Evolutionary conservation across 2,888 invertebrate species (phyloP).

Genomic region (Chouioia cunea): DNA sequence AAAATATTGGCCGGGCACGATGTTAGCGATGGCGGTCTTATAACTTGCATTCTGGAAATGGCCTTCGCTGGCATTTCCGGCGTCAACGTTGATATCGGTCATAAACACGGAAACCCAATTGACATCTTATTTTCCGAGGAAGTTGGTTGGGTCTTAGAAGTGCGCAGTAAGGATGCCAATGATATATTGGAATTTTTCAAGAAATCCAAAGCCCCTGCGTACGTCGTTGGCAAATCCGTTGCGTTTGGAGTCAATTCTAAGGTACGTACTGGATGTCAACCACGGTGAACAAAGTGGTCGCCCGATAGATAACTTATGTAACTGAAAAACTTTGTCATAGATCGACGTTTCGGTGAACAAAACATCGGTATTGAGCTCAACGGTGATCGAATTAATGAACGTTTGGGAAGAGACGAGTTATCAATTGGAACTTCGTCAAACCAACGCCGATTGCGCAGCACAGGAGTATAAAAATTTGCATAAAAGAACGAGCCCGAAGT

Average conservation of each 20-base stretch:
- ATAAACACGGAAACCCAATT: constrained; percentile 72
- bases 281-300: constrained; percentile 4
- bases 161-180: constrained; percentile 71
- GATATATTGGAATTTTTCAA: constrained; percentile 76
- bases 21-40: constrained; percentile 95
- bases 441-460: constrained; percentile 81
- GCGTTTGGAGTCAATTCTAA: constrained; percentile 78
- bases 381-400: constrained; percentile 78
- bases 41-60: constrained; percentile 94
- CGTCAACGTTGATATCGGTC: constrained; percentile 75
- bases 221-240: constrained; percentile 77
- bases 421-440: constrained; percentile 87
- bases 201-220: constrained; percentile 74
- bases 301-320: not conserved
- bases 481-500: constrained; percentile 79
- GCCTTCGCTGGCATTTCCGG: constrained; percentile 93
- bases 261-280: constrained; percentile 59
- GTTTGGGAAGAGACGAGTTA: constrained; percentile 98
- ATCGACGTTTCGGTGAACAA: constrained; percentile 75
- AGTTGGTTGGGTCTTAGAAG: constrained; percentile 87
- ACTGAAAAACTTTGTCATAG: constrained; percentile 39
- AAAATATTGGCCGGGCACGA: constrained; percentile 91
- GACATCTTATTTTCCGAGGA: constrained; percentile 88
- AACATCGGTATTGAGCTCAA: constrained; percentile 73
- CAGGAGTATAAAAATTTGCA: constrained; percentile 83